Conservation (phyloP, 2,888 invertebrate genomes). For the Rosalia funebris region DNA sequence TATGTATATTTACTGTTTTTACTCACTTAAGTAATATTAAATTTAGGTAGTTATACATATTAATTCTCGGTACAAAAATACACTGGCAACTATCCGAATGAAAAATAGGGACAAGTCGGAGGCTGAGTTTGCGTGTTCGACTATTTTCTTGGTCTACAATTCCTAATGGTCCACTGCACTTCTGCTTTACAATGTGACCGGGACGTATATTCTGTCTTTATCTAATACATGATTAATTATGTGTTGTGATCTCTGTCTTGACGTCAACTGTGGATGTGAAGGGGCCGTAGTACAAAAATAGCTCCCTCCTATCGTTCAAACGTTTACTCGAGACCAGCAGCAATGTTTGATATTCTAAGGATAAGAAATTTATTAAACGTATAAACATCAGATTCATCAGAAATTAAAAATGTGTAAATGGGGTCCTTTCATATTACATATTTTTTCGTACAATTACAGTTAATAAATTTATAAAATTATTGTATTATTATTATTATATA, state of each 20-base stretch:
- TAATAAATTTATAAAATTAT: too few relatives aligned
- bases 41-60: too few relatives aligned
- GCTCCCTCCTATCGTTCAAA: slow-evolving; percentile 48
- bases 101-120: slow-evolving; percentile 54
- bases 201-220: slow-evolving; percentile 47
- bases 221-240: slow-evolving; percentile 39
- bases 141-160: slow-evolving; percentile 43
- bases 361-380: too few relatives aligned
- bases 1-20: too few relatives aligned
- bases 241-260: slow-evolving; percentile 51
- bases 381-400: too few relatives aligned
- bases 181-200: background rate
- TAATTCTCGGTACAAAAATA: too few relatives aligned
- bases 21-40: too few relatives aligned
- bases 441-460: too few relatives aligned
- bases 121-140: slow-evolving; percentile 52
- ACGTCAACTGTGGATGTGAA: slow-evolving; percentile 59
- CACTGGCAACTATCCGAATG: too few relatives aligned
- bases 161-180: background rate
- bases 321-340: slow-evolving; percentile 19
- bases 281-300: slow-evolving; percentile 59
- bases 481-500: too few relatives aligned
- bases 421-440: too few relatives aligned
- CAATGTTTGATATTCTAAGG: background rate
- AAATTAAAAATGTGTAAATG: too few relatives aligned